phyloP scores from a whole-genome alignment of 1,140 invertebrate genomes.

The Apolygus lucorum region DNA sequence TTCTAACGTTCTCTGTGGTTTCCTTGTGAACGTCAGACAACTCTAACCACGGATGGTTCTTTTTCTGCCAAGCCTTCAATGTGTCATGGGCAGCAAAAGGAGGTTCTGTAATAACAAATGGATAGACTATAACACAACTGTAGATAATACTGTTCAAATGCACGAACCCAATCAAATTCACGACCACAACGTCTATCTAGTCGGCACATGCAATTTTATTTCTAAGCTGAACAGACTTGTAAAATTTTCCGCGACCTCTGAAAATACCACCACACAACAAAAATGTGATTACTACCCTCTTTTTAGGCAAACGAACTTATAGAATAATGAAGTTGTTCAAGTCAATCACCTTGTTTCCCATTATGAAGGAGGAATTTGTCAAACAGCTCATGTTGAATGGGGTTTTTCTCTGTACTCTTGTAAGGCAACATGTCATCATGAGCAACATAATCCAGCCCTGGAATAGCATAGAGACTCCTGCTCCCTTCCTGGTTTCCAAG shows the following conservation, averaged over 20 bases:
- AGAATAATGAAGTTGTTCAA: too few relatives aligned
- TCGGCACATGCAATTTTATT: too few relatives aligned
- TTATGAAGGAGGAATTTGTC: conserved; percentile 86
- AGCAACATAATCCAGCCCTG: conserved; percentile 91
- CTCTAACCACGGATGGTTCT: conserved; percentile 94
- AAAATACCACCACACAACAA: too few relatives aligned
- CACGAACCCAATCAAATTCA: too few relatives aligned
- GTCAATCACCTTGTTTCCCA: conserved; percentile 67
- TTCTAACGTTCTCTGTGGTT: conserved; percentile 88
- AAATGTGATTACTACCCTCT: conserved; percentile 8
- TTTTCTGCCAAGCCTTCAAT: conserved; percentile 89
- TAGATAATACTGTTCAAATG: too few relatives aligned
- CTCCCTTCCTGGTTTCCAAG: conserved; percentile 91
- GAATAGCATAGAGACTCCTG: conserved; percentile 85
- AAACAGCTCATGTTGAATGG: conserved; percentile 88
- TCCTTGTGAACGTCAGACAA: conserved; percentile 96
- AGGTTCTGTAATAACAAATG: conserved; percentile 62
- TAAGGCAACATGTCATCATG: conserved; percentile 92
- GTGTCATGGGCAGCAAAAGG: conserved; percentile 84
- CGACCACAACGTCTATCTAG: too few relatives aligned
- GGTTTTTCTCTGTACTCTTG: conserved; percentile 66
- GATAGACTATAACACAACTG: too few relatives aligned
- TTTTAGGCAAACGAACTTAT: background rate
- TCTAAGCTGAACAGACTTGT: background rate
- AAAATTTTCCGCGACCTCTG: background rate